A percentile compares a stretch with the other conserved stretches of the same genome.
Evolutionary conservation across 1,140 invertebrate species (phyloP).

Genomic region (Ylistrum balloti): DNA sequence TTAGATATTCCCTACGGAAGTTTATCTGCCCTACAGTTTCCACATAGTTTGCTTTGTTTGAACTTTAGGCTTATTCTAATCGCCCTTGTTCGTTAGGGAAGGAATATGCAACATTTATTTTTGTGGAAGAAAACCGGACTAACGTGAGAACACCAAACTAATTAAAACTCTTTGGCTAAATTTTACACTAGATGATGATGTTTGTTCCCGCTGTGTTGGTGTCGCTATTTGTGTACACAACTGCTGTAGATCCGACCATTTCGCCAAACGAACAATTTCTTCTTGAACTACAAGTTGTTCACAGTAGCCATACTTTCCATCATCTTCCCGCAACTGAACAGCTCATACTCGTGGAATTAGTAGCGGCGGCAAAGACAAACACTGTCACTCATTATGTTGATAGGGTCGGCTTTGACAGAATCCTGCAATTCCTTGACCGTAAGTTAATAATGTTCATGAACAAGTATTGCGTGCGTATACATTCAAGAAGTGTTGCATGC

Average conservation of each 20-base stretch:
- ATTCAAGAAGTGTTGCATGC: too few relatives aligned
- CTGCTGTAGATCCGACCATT: neutral
- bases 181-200: neutral
- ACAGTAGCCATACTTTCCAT: constrained; percentile 40
- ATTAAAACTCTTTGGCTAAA: too few relatives aligned
- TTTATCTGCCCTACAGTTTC: too few relatives aligned
- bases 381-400: constrained; percentile 53
- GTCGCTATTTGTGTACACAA: neutral
- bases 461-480: too few relatives aligned
- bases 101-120: too few relatives aligned
- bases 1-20: too few relatives aligned
- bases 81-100: too few relatives aligned
- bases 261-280: constrained; percentile 49
- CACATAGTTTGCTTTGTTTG: too few relatives aligned
- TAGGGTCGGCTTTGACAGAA: constrained; percentile 46
- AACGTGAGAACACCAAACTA: too few relatives aligned
- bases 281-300: constrained; percentile 42
- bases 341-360: constrained; percentile 51
- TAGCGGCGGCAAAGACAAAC: constrained; percentile 57
- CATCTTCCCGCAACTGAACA: constrained; percentile 41
- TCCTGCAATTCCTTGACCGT: constrained; percentile 54
- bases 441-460: neutral
- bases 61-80: too few relatives aligned
- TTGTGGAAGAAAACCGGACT: too few relatives aligned
- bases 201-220: neutral